These are phyloP conservation scores for Teleogryllus oceanicus DNA, from an alignment of 2,888 invertebrate genomes.

Conservation along the genomic window DNA sequence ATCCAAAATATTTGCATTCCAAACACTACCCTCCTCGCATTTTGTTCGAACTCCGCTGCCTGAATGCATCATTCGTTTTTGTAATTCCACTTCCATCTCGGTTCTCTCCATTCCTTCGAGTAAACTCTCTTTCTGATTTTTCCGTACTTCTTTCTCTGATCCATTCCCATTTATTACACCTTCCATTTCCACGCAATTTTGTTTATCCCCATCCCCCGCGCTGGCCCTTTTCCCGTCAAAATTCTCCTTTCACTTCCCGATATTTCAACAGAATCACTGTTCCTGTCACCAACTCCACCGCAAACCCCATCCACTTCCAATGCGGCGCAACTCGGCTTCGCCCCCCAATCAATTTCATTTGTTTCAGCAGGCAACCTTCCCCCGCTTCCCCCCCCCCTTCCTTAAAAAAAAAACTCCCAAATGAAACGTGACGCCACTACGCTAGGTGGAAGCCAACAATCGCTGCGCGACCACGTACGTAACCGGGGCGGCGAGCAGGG, in stretches of 20 bases:
- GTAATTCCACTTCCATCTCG: no score
- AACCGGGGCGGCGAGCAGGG: no score
- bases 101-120: no score
- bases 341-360: not conserved
- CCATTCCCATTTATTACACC: not conserved
- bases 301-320: not conserved
- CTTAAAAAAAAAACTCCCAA: no score
- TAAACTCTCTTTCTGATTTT: not conserved
- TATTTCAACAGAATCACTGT: not conserved
- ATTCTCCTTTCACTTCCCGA: not conserved
- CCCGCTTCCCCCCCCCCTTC: not conserved
- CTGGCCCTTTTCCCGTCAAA: not conserved
- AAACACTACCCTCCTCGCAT: no score
- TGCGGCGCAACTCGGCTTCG: not conserved
- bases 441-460: not conserved
- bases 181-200: not conserved
- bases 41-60: no score
- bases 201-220: not conserved
- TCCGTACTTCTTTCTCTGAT: not conserved
- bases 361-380: not conserved
- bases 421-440: not conserved
- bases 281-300: no score
- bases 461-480: no score
- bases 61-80: no score
- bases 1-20: no score